Evolutionary conservation across 2,888 invertebrate genomes (phyloP).

Genomic region (Ectropis crepuscularia): DNA sequence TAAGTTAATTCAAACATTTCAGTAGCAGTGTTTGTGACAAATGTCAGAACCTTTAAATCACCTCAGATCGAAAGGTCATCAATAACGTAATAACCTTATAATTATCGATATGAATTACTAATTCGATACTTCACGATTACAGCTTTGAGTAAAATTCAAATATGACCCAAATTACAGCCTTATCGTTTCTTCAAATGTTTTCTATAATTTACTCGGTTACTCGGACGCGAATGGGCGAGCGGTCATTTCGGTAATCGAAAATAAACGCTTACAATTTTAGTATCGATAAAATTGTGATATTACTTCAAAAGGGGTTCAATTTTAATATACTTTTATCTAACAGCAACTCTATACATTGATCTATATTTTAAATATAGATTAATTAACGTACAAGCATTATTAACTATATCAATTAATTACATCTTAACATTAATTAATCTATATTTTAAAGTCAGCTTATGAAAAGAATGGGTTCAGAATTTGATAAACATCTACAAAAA

Average conservation of each 20-base stretch:
- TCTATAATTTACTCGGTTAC: conserved; percentile 18
- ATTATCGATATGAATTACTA: conserved; percentile 9
- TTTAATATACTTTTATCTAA: not conserved
- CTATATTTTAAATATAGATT: too few relatives aligned
- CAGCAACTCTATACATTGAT: too few relatives aligned
- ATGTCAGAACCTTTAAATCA: too few relatives aligned
- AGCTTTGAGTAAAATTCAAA: conserved; percentile 20
- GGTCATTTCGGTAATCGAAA: conserved; percentile 39
- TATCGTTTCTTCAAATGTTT: conserved; percentile 16
- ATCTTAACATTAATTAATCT: too few relatives aligned
- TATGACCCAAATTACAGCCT: conserved; percentile 16
- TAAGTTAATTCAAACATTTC: too few relatives aligned
- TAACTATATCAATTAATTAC: too few relatives aligned
- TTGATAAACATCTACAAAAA: too few relatives aligned
- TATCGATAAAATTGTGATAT: conserved; percentile 34
- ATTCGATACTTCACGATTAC: conserved; percentile 13
- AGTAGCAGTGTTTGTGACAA: too few relatives aligned
- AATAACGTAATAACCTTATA: not conserved
- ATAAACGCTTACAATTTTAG: conserved; percentile 31
- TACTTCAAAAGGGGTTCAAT: conserved; percentile 22
- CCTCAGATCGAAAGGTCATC: not conserved
- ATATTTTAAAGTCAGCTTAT: too few relatives aligned
- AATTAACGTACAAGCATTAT: too few relatives aligned
- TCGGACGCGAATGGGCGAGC: conserved; percentile 8
- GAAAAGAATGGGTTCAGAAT: too few relatives aligned